Evolutionary conservation across 2,113 vertebrate genomes (phyloP).

Genomic region (Plestiodon gilberti): DNA sequence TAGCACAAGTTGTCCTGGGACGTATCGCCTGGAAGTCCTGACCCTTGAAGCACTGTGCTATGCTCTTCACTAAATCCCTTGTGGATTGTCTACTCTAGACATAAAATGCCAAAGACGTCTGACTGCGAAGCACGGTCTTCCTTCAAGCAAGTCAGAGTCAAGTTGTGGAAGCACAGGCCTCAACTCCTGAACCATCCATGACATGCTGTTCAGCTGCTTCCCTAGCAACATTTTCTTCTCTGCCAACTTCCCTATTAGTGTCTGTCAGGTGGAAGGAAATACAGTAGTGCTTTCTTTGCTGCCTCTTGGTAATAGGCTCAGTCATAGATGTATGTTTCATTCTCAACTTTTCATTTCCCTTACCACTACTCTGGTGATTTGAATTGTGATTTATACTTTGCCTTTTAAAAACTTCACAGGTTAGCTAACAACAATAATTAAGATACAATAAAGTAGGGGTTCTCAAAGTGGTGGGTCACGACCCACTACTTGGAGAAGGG

Average conservation of each 20-base stretch:
- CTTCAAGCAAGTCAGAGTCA: neutral
- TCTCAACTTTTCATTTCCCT: no score
- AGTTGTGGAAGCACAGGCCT: neutral
- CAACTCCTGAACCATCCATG: neutral
- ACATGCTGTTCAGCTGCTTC: neutral
- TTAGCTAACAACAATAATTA: no score
- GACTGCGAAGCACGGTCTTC: neutral
- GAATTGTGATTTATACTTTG: no score
- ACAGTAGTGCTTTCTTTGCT: neutral
- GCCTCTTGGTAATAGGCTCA: neutral
- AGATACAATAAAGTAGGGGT: no score
- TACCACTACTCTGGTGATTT: no score
- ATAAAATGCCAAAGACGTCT: no score
- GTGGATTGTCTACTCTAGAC: neutral
- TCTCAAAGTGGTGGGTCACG: no score
- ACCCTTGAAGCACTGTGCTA: constrained; percentile 19
- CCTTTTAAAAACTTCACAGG: no score
- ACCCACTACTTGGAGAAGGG: no score
- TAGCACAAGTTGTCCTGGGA: constrained; percentile 61
- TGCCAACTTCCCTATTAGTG: neutral
- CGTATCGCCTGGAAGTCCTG: constrained; percentile 60
- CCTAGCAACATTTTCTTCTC: neutral
- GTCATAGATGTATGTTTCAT: no score
- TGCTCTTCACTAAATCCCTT: neutral
- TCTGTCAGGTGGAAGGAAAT: neutral